Conservation (phyloP, 2,113 vertebrate genomes). For the Leucoraja erinaceus region DNA sequence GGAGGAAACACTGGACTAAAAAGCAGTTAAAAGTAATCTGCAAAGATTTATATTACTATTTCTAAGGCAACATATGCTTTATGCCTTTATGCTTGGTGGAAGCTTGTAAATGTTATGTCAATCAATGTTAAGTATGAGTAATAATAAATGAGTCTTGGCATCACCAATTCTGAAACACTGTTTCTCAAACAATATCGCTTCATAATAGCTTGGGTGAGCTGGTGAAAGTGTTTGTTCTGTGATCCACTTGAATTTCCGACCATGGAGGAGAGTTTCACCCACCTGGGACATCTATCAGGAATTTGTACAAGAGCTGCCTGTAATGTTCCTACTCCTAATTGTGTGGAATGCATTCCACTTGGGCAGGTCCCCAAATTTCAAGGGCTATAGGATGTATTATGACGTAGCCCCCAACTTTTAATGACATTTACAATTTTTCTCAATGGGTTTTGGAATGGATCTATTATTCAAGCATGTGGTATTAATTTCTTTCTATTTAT, state of each 20-base stretch:
- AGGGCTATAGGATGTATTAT: not conserved
- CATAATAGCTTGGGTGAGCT: not conserved
- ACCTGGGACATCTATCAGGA: not conserved
- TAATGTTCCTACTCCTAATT: not conserved
- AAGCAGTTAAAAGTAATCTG: not conserved
- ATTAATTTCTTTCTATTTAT: slow-evolving; percentile 43
- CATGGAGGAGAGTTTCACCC: not conserved
- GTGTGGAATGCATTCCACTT: not conserved
- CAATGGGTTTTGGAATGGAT: not conserved
- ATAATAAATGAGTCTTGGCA: not conserved
- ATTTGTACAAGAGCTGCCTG: not conserved
- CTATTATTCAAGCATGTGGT: not conserved
- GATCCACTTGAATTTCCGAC: not conserved
- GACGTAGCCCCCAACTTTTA: too few relatives aligned
- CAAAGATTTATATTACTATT: not conserved
- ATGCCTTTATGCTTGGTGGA: not conserved
- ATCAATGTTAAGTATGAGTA: not conserved
- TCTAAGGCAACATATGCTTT: not conserved
- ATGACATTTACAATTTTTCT: not conserved
- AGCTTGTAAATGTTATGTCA: not conserved
- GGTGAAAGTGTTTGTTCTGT: not conserved
- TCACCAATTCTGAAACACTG: not conserved
- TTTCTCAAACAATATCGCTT: not conserved
- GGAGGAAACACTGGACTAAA: not conserved
- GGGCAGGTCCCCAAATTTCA: not conserved